phyloP scores from a whole-genome alignment of 2,888 invertebrate genomes.

The Mythimna lalbum region DNA sequence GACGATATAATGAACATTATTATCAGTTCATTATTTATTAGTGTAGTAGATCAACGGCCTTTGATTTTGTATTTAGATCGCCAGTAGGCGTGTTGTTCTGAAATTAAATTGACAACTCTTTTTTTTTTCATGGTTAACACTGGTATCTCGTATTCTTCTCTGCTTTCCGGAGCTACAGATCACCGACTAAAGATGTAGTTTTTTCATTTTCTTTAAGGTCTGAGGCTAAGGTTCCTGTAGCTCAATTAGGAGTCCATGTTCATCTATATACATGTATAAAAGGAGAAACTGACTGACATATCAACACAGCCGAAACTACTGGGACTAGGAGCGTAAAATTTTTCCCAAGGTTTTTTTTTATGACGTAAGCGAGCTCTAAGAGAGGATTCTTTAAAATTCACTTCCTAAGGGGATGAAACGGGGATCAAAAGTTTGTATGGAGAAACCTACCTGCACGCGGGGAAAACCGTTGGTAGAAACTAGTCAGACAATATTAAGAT shows the following conservation, averaged over 20 bases:
- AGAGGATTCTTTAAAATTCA: too few relatives aligned
- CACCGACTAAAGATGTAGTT: neutral
- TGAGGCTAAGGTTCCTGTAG: neutral
- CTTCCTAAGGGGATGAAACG: too few relatives aligned
- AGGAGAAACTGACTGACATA: too few relatives aligned
- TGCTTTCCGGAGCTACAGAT: neutral
- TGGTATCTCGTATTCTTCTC: neutral
- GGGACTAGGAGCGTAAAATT: too few relatives aligned
- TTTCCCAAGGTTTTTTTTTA: too few relatives aligned
- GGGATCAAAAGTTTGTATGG: too few relatives aligned
- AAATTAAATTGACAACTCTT: neutral
- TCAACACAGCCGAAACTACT: too few relatives aligned
- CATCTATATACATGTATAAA: neutral
- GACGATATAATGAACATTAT: neutral
- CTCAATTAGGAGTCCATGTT: neutral
- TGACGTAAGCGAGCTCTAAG: too few relatives aligned
- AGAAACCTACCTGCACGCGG: too few relatives aligned
- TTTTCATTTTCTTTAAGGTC: neutral
- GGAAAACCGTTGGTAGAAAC: too few relatives aligned
- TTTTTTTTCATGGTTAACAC: neutral
- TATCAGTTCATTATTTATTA: conserved; percentile 32
- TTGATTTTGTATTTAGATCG: neutral
- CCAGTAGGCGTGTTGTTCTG: neutral
- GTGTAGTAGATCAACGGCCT: conserved; percentile 4
- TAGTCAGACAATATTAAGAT: conserved; percentile 17